Evolutionary conservation across 2,888 invertebrate genomes (phyloP), one percentile per base, ranked within the genome.

Genomic region (Dusona sp.): DNA sequence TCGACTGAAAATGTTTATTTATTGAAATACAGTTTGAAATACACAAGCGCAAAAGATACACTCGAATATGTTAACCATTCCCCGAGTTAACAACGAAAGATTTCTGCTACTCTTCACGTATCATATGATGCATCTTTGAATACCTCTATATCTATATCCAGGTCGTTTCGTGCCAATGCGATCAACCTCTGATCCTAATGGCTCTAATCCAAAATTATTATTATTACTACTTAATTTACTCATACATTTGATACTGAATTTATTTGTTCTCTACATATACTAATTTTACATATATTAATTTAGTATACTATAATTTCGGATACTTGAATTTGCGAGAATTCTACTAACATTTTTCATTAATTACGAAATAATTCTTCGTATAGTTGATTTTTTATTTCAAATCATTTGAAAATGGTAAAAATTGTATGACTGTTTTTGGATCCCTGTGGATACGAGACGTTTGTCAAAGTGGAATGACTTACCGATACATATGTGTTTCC

Each of bases 141-240:
- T 54, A 22, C 22, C 16, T 42, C 8, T 38, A 3, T 16, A 33
- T 3, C 22, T 42, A 25, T 68, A 25, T 25, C 42, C 29, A 68
- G 45, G 45, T n/a, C 42, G 42, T 48, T 29, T 48, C 29, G 70
- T 48, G 70, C 70, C 70, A 48, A 48, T 19, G 9, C 16, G 25
- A 70, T 8, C 68, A 19, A 42, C 38, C 45, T 29, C 29, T 70
- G 70, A 70, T 48, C 70, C 70, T 70, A 48, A 70, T 70, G 45
- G 45, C 45, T 48, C 48, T 19, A 9, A 29, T 70, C 70, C 70
- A 70, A 38, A 9, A 70, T 48, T 48, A 45, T 68, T 65, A 29
- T 67, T 67, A 38, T 38, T 29, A 48, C 33, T 48, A 48, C 48
- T 70, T 48, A 48, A 48, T 70, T 70, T 29, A 9, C 48, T 48